Percentiles rank a stretch among this genome's conserved stretches.
Evolutionary conservation across 2,888 invertebrate species (phyloP).

Genomic region (Endomychus coccineus): DNA sequence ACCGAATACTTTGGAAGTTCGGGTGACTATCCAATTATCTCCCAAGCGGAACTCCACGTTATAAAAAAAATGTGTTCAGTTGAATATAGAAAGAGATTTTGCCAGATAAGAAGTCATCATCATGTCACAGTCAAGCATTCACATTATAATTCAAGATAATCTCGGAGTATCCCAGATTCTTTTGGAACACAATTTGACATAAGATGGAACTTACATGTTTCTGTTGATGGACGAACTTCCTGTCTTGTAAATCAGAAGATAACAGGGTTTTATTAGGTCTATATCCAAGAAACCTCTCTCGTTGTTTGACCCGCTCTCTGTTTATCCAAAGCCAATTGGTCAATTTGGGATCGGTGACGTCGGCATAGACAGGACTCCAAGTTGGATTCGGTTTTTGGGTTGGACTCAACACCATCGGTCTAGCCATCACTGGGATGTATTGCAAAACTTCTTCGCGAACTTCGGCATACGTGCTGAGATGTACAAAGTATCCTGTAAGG

Average conservation of each 20-base stretch:
- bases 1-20: too few relatives aligned
- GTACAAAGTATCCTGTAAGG: constrained; percentile 79
- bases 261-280: constrained; percentile 54
- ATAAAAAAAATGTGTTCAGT: too few relatives aligned
- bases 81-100: too few relatives aligned
- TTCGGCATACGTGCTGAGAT: constrained; percentile 93
- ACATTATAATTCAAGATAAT: too few relatives aligned
- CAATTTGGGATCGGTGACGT: constrained; percentile 83
- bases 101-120: too few relatives aligned
- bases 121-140: too few relatives aligned
- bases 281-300: constrained; percentile 63
- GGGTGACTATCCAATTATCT: too few relatives aligned
- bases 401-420: constrained; percentile 83
- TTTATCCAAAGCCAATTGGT: constrained; percentile 88
- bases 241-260: constrained; percentile 59
- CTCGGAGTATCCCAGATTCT: too few relatives aligned
- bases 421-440: constrained; percentile 94
- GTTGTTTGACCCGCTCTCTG: constrained; percentile 71
- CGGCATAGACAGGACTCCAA: constrained; percentile 96
- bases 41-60: too few relatives aligned
- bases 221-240: constrained; percentile 49
- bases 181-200: too few relatives aligned
- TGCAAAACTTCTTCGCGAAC: constrained; percentile 93
- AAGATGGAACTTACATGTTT: constrained; percentile 42
- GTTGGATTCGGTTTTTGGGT: constrained; percentile 77